Percentiles rank a stretch among this genome's conserved stretches.
phyloP scores from a whole-genome alignment of 2,113 vertebrate species.

The Vimba vimba region DNA sequence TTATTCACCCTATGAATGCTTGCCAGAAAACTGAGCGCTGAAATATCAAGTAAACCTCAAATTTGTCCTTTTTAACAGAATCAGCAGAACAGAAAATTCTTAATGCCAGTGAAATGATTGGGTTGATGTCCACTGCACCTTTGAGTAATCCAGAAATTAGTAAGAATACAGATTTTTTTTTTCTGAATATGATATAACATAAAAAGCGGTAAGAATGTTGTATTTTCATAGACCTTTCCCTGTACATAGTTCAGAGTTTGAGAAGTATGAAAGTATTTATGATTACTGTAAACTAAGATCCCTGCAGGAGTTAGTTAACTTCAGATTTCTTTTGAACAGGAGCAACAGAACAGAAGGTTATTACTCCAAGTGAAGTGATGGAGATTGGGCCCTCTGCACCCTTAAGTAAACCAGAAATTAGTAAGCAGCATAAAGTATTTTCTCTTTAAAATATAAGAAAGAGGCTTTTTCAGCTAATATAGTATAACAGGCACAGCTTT shows the following conservation, averaged over 20 bases:
- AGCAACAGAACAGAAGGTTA: not conserved
- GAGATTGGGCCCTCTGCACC: constrained; percentile 75
- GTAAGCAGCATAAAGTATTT: constrained; percentile 73
- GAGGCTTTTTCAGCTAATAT: not conserved
- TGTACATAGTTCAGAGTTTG: not conserved
- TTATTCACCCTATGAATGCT: not conserved
- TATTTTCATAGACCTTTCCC: not conserved
- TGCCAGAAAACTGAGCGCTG: not conserved
- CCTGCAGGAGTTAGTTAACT: not conserved
- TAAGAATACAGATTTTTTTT: constrained; percentile 55
- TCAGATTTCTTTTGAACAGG: not conserved
- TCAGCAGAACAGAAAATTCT: not conserved
- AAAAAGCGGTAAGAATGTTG: not conserved
- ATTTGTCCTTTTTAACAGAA: not conserved
- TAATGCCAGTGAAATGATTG: constrained; percentile 50
- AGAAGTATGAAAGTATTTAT: not conserved
- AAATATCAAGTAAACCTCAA: not conserved
- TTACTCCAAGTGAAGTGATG: constrained; percentile 47
- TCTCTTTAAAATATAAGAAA: not conserved
- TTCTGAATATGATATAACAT: not conserved
- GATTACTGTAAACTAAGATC: not conserved
- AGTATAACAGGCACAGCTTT: not conserved
- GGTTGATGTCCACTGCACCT: constrained; percentile 72
- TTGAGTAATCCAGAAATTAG: constrained; percentile 77
- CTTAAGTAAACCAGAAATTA: constrained; percentile 72